Percentiles rank a stretch among this genome's conserved stretches.
Conservation (phyloP, 1,140 invertebrate genomes). For the Liolophura sinensis region DNA sequence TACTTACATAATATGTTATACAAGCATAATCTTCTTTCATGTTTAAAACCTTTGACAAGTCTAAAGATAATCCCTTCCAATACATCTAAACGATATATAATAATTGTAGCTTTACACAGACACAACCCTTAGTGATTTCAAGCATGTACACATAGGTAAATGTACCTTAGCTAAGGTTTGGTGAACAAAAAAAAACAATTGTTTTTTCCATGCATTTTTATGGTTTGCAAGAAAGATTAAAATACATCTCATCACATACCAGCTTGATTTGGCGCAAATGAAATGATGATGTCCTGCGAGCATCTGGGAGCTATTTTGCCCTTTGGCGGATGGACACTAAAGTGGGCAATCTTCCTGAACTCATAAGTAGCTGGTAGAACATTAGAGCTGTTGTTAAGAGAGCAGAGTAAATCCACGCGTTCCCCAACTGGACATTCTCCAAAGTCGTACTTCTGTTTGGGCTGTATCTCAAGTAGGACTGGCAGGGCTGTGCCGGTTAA, state of each 20-base stretch:
- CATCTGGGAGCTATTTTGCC: slow-evolving; percentile 50
- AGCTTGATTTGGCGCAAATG: slow-evolving; percentile 56
- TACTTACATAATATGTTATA: too few species aligned
- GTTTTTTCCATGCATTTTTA: too few species aligned
- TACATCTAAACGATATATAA: too few species aligned
- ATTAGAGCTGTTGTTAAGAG: slow-evolving; percentile 50
- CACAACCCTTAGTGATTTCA: too few species aligned
- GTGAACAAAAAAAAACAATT: too few species aligned
- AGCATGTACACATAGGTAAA: too few species aligned
- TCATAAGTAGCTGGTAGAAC: slow-evolving; percentile 47
- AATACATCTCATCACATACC: slow-evolving; percentile 34
- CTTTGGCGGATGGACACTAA: slow-evolving; percentile 45
- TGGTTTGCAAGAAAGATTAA: too few species aligned
- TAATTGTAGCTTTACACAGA: too few species aligned
- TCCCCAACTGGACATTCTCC: slow-evolving; percentile 53
- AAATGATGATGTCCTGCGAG: slow-evolving; percentile 52
- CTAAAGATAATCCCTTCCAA: too few species aligned
- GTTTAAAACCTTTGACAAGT: too few species aligned
- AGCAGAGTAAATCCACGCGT: slow-evolving; percentile 47
- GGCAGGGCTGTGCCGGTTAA: slow-evolving; percentile 57
- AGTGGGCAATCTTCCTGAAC: slow-evolving; percentile 56
- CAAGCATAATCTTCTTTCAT: too few species aligned
- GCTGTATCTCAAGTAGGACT: slow-evolving; percentile 48
- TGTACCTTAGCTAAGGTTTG: too few species aligned
- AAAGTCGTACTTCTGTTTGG: slow-evolving; percentile 50